Percentiles rank a stretch among this genome's conserved stretches.
phyloP scores from a whole-genome alignment of 1,140 invertebrate genomes.

The Parasteatoda tepidariorum region DNA sequence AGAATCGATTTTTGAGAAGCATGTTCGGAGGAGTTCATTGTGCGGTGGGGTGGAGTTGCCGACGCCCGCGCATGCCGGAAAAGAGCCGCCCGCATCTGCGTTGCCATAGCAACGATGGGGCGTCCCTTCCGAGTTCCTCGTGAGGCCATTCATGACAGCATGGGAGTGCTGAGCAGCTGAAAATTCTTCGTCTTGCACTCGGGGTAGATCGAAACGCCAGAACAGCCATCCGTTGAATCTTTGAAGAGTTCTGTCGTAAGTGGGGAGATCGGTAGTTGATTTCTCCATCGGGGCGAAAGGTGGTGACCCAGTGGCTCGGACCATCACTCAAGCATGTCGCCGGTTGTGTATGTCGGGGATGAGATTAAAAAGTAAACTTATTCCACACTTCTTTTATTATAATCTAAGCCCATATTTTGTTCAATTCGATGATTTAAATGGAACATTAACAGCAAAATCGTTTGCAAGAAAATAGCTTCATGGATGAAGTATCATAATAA shows the following conservation, averaged over 20 bases:
- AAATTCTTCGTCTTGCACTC: slow-evolving; percentile 45
- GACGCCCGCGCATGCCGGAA: too few relatives aligned
- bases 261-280: not conserved
- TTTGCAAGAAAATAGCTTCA: too few relatives aligned
- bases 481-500: too few relatives aligned
- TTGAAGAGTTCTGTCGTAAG: not conserved
- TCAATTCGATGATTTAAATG: too few relatives aligned
- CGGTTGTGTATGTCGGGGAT: too few relatives aligned
- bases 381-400: too few relatives aligned
- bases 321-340: slow-evolving; percentile 51
- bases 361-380: too few relatives aligned
- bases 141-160: not conserved
- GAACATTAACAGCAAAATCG: too few relatives aligned
- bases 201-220: slow-evolving; percentile 49
- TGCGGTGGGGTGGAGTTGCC: not conserved
- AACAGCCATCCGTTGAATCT: slow-evolving; percentile 57
- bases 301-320: not conserved
- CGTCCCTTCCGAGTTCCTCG: not conserved
- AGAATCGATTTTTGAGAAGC: slow-evolving; percentile 43
- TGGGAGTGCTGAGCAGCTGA: not conserved
- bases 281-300: not conserved
- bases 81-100: not conserved
- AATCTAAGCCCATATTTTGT: too few relatives aligned
- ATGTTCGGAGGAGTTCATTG: slow-evolving; percentile 28
- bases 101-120: slow-evolving; percentile 14